Percentiles rank a stretch among this genome's conserved stretches.
These are phyloP conservation scores for Lordiphosa andalusiaca DNA, from an alignment of 2,888 invertebrate species.

Conservation along the genomic window DNA sequence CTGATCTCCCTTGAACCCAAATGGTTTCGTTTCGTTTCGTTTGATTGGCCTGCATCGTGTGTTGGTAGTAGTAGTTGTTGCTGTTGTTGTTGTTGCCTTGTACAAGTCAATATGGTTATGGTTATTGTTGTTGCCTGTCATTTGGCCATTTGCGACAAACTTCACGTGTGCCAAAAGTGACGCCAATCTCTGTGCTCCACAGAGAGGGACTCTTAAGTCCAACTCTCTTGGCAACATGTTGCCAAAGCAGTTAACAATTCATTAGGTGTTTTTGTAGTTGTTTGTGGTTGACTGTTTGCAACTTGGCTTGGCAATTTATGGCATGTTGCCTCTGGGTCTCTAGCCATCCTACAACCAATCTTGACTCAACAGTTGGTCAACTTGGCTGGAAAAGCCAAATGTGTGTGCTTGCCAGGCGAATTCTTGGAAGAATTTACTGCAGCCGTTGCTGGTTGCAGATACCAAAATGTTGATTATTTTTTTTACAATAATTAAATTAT, in stretches of 20 bases:
- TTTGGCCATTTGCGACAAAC: conserved; percentile 54
- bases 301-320: conserved; percentile 59
- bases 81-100: conserved; percentile 34
- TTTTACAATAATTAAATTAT: conserved; percentile 40
- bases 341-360: conserved; percentile 15
- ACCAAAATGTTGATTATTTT: conserved; percentile 18
- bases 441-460: conserved; percentile 15
- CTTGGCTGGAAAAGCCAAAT: conserved; percentile 50
- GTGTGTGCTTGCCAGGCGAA: conserved; percentile 26
- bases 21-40: conserved; percentile 39
- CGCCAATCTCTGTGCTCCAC: conserved; percentile 32
- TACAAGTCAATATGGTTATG: conserved; percentile 70
- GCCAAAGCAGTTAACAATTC: conserved; percentile 75
- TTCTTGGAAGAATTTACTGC: conserved; percentile 65
- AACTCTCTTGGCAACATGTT: conserved; percentile 47
- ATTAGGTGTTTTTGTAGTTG: conserved; percentile 64
- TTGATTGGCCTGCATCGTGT: conserved; percentile 33
- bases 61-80: conserved; percentile 21
- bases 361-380: conserved; percentile 40
- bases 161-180: conserved; percentile 60
- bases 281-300: conserved; percentile 25
- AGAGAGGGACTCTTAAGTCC: background rate
- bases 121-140: conserved; percentile 62
- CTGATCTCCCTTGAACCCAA: conserved; percentile 16
- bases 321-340: conserved; percentile 46